These are phyloP conservation scores for Channa striata DNA, from an alignment of 2,797 vertebrate species.

Conservation along the genomic window DNA sequence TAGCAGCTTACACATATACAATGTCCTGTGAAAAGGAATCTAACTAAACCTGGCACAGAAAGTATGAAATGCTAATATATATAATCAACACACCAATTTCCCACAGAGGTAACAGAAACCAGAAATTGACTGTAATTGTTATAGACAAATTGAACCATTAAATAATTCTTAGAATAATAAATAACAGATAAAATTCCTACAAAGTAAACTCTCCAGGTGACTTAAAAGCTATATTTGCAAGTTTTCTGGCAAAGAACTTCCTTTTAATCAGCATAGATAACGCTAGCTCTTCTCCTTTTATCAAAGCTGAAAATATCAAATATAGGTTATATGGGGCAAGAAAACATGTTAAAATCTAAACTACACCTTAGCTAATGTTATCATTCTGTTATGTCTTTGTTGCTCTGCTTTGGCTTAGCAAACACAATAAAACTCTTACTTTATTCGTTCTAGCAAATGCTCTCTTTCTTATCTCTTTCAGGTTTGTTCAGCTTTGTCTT, in stretches of 20 bases:
- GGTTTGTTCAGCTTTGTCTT: conserved; percentile 94
- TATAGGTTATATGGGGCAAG: too few relatives aligned
- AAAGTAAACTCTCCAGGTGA: not conserved
- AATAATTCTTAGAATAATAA: not conserved
- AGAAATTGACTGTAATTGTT: not conserved
- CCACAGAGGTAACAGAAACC: not conserved
- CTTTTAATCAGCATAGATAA: too few relatives aligned
- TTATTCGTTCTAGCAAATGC: not conserved
- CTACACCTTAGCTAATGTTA: not conserved
- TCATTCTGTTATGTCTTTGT: not conserved
- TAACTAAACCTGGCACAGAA: not conserved
- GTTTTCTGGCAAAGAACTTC: too few relatives aligned
- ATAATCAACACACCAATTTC: not conserved
- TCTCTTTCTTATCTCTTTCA: conserved; percentile 55
- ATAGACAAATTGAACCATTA: not conserved
- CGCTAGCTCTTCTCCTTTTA: not conserved
- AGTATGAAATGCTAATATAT: not conserved
- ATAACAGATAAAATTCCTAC: not conserved
- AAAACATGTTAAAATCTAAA: too few relatives aligned
- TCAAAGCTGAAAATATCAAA: not conserved
- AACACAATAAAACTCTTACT: not conserved
- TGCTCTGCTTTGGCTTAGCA: not conserved
- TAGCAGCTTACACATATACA: not conserved
- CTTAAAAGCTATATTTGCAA: not conserved
- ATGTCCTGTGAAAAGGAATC: too few relatives aligned